Percentiles rank a stretch among this genome's conserved stretches.
Conservation (phyloP, 2,797 vertebrate species). For the Tympanoctomys barrerae region DNA sequence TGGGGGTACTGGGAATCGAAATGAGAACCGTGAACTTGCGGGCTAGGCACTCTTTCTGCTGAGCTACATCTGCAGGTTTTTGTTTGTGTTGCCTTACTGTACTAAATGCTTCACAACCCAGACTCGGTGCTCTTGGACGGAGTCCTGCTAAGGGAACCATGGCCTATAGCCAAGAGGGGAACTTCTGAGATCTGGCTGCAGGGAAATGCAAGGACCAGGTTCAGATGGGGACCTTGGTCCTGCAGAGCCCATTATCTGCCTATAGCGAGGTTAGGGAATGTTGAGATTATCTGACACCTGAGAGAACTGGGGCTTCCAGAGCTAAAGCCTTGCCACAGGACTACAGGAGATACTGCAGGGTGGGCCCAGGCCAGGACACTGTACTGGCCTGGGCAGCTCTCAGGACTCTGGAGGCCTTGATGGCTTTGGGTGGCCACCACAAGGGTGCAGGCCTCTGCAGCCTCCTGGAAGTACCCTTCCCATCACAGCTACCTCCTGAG, state of each 20-base stretch:
- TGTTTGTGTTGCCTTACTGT: not conserved
- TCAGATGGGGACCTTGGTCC: rapidly evolving
- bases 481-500: not conserved
- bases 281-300: no score
- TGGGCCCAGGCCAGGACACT: rapidly evolving
- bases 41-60: no score
- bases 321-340: no score
- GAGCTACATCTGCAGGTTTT: no score
- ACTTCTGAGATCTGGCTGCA: not conserved
- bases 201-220: not conserved
- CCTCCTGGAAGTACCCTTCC: no score
- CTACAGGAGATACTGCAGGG: rapidly evolving
- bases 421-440: not conserved
- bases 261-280: rapidly evolving
- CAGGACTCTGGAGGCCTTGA: not conserved
- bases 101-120: not conserved
- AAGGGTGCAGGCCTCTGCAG: not conserved
- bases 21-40: no score
- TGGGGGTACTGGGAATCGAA: not conserved
- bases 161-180: not conserved
- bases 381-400: no score
- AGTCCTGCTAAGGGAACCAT: rapidly evolving
- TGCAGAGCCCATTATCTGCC: not conserved
- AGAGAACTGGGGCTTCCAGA: not conserved
- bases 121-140: rapidly evolving